These are phyloP conservation scores for Anisognathus igniventris DNA, from an alignment of 2,797 vertebrate species.

Conservation along the genomic window DNA sequence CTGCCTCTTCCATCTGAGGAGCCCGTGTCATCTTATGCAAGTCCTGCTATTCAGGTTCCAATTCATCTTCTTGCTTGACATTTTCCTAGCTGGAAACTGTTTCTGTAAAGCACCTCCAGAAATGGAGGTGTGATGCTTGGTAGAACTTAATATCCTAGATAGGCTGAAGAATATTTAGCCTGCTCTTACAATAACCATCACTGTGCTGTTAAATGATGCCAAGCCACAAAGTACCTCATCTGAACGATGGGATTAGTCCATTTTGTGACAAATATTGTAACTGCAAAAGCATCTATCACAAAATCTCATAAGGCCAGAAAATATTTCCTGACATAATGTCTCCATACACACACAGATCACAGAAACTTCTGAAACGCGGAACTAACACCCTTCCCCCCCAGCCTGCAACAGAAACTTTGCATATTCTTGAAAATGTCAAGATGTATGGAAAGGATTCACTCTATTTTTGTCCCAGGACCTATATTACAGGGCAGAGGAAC, in stretches of 20 bases:
- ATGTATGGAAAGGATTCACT: neutral
- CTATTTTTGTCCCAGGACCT: slow-evolving; percentile 6
- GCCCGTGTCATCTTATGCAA: neutral
- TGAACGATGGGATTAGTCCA: neutral
- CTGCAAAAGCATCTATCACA: neutral
- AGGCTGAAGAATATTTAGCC: neutral
- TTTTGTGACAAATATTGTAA: neutral
- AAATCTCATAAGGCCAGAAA: neutral
- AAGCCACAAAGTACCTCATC: neutral
- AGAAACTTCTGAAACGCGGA: neutral
- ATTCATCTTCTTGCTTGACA: neutral
- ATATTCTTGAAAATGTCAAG: neutral
- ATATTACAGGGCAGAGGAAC: neutral
- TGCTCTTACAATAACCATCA: neutral
- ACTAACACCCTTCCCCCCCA: neutral
- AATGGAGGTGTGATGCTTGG: neutral
- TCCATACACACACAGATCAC: neutral
- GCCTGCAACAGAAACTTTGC: neutral
- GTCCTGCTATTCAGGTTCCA: neutral
- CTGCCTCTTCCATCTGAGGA: neutral
- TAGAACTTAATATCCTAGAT: slow-evolving; percentile 9
- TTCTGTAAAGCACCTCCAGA: neutral
- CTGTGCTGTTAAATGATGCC: neutral
- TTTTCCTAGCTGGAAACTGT: neutral
- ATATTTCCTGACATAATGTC: neutral